Conservation (phyloP, 2,888 invertebrate species). For the Nineta flava region DNA sequence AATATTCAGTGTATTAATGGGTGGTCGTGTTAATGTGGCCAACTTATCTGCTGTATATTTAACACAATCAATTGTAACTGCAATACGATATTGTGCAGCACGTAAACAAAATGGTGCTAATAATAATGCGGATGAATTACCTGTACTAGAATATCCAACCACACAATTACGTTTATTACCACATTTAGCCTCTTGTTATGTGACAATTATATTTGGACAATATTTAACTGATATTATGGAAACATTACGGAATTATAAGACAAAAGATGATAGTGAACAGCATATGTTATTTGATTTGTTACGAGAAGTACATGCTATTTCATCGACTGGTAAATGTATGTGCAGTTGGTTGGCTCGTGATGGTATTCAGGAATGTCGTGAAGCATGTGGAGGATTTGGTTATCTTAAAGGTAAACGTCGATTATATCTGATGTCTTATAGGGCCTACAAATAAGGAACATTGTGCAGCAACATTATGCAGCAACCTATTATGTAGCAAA, state of each 20-base stretch:
- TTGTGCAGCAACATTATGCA: too few relatives aligned
- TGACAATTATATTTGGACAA: constrained; percentile 40
- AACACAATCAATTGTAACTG: constrained; percentile 63
- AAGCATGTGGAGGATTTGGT: constrained; percentile 92
- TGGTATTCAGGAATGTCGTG: constrained; percentile 82
- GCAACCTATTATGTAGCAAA: too few relatives aligned
- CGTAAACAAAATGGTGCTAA: constrained; percentile 78
- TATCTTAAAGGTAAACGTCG: constrained; percentile 50
- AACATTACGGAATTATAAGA: constrained; percentile 17
- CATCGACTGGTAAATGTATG: constrained; percentile 59
- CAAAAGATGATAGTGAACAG: constrained; percentile 28
- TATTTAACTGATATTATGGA: constrained; percentile 30
- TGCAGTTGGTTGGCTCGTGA: constrained; percentile 76
- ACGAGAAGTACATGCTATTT: constrained; percentile 61
- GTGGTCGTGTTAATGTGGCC: constrained; percentile 66
- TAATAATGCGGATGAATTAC: constrained; percentile 49
- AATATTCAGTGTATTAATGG: constrained; percentile 66
- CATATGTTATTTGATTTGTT: constrained; percentile 27
- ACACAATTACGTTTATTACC: constrained; percentile 66
- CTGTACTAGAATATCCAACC: constrained; percentile 83
- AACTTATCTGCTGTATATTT: constrained; percentile 43
- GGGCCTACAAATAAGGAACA: too few relatives aligned
- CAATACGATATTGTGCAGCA: constrained; percentile 71
- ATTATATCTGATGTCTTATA: too few relatives aligned
- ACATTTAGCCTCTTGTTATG: constrained; percentile 46